Base-by-base conservation (phyloP, 1,140 invertebrate species). In the Patella vulgata region DNA sequence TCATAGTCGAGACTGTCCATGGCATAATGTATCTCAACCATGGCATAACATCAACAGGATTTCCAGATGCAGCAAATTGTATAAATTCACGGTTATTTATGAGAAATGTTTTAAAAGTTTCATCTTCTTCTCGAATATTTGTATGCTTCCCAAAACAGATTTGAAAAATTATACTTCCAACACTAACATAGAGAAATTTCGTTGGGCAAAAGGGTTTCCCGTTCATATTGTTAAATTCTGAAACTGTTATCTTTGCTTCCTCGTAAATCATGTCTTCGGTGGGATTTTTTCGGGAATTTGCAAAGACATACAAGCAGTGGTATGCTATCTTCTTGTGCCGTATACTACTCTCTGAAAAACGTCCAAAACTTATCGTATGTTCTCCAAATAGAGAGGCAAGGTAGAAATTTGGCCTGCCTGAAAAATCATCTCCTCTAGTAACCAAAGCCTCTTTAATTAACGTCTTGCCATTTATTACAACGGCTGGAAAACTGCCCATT, bases 401-500 rank as follows among this genome's bases (percentile, higher is more conserved):
- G 33, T 60, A 55, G 44, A 75, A 66, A 25, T 33, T 52, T 1
- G 72, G 72, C 39, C 73, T 57, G 6, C 65, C 71, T 0, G 73
- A 56, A 52, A 77, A 75, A 21, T 44, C 62, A 21, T 63, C 71
- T n/a, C 61, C 53, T 14, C 73, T 59, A n/a, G 53, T 56, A 4
- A 61, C 40, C 12, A 75, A 59, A 0, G 68, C 70, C 23, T 64
- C 67, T 40, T 58, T 58, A 39, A 77, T 62, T 6, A 53, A 57
- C 0, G 63, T 53, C 36, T 28, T 28, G 5, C 73, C 73, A 43
- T 64, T 67, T 23, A 77, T 33, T 8, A 75, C 62, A 28, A 77
- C 54, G 8, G 66, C 65, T 3, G 63, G 64, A 52, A 53, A 63
- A 31, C n/a, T n/a, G n/a, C n/a, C n/a, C n/a, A n/a, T n/a, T n/a